Conservation (phyloP, 2,797 vertebrate genomes). For the Gouania willdenowi region DNA sequence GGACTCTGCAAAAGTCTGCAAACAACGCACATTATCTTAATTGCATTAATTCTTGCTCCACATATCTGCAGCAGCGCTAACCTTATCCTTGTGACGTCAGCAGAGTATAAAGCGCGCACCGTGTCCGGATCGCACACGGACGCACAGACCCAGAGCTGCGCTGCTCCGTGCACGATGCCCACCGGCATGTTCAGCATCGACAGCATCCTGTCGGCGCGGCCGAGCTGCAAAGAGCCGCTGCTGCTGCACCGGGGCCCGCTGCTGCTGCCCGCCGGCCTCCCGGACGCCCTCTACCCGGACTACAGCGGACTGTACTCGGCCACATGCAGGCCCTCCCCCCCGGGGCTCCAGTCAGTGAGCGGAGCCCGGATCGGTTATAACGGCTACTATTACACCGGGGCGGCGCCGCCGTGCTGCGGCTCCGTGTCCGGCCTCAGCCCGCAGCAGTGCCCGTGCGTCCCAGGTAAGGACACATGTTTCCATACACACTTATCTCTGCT, state of each 20-base stretch:
- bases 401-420: conserved; percentile 87
- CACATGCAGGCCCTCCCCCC: conserved; percentile 79
- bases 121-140: conserved; percentile 73
- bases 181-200: conserved; percentile 98
- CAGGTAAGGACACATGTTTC: conserved; percentile 80
- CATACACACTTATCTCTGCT: too few species aligned
- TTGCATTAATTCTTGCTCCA: conserved; percentile 94
- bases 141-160: conserved; percentile 33
- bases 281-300: conserved; percentile 87
- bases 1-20: conserved; percentile 48
- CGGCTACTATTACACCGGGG: conserved; percentile 90
- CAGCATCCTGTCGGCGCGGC: conserved; percentile 92
- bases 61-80: conserved; percentile 67
- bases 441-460: conserved; percentile 91
- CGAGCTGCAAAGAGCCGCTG: conserved; percentile 92
- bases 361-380: conserved; percentile 87
- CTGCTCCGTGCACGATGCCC: conserved; percentile 80
- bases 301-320: conserved; percentile 87
- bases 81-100: conserved; percentile 87
- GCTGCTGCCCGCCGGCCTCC: conserved; percentile 81
- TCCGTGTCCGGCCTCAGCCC: conserved; percentile 82
- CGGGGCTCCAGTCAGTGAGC: conserved; percentile 77
- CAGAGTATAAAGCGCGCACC: conserved; percentile 85
- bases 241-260: conserved; percentile 83
- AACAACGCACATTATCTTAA: conserved; percentile 87